Evolutionary conservation across 2,113 vertebrate species (phyloP), one percentile per base, ranked within the genome.

Genomic region (Micromys minutus): DNA sequence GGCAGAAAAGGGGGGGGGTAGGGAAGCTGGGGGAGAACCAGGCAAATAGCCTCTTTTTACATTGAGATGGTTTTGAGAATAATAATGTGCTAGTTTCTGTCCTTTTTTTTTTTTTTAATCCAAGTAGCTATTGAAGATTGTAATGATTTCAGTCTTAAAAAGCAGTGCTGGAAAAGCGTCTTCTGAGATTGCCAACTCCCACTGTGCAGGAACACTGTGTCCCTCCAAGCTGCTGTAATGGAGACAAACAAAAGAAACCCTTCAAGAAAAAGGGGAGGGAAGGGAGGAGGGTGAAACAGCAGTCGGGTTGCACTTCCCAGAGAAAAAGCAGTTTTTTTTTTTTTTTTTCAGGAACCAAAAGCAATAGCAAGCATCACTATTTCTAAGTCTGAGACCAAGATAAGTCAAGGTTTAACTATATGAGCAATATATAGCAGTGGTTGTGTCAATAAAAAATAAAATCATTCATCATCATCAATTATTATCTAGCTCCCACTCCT

Each of bases 141-240:
- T 98, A 98, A 98, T 98, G 98, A 98, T 98, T 98, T 98, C 98
- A 98, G 97, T 97, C 98, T n/a, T 98, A 98, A 98, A 98, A 99
- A 98, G 98, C 98, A 98, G 97, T 91, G 97, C 98, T 98, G 97
- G 97, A 98, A 84, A 98, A 98, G 96, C 97, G 97, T 98, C 98
- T 99, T 98, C 97, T 96, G 98, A 99, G 98, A 98, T 95, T 98
- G 98, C 98, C 98, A 97, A 97, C 98, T 98, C 98, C 98, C 97
- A 98, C 98, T 98, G 98, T 98, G 98, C 98, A 97, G 98, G 98
- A 98, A 98, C 97, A 98, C 96, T 98, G 98, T 98, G 98, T 98
- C 98, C 98, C 96, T 97, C 97, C 96, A 83, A 86, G 96, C 45
- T 91, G 95, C 94, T 98, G 98, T 98, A 98, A 98, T 98, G 97